phyloP scores from a whole-genome alignment of 2,888 invertebrate genomes.

The Eupithecia pulchellata region DNA sequence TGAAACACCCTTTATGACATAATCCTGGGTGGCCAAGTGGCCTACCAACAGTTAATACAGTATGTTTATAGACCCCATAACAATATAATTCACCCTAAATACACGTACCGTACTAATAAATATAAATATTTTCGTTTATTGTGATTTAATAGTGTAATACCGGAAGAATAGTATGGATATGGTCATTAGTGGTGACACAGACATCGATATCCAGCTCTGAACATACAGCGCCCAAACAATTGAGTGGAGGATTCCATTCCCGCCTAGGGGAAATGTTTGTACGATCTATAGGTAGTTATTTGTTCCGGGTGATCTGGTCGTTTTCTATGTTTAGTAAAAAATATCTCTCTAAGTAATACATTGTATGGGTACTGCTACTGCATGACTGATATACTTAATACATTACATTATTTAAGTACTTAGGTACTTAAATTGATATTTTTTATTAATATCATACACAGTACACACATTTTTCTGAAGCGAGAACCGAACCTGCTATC shows the following conservation, averaged over 20 bases:
- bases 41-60: constrained; percentile 58
- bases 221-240: too few relatives aligned
- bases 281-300: too few relatives aligned
- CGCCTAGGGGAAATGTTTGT: too few relatives aligned
- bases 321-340: too few relatives aligned
- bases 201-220: too few relatives aligned
- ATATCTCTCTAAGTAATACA: too few relatives aligned
- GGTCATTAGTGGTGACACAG: not conserved
- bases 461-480: not conserved
- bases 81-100: constrained; percentile 77
- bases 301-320: too few relatives aligned
- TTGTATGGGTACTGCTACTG: too few relatives aligned
- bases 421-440: too few relatives aligned
- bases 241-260: too few relatives aligned
- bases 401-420: too few relatives aligned
- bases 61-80: constrained; percentile 70
- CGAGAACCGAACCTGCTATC: not conserved
- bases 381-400: not conserved
- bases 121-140: constrained; percentile 77
- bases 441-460: too few relatives aligned
- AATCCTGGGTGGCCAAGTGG: constrained; percentile 74
- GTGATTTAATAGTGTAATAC: constrained; percentile 72
- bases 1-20: constrained; percentile 35
- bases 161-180: constrained; percentile 51
- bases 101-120: constrained; percentile 72